phyloP scores from a whole-genome alignment of 2,888 invertebrate genomes.

The Cantharis rufa region DNA sequence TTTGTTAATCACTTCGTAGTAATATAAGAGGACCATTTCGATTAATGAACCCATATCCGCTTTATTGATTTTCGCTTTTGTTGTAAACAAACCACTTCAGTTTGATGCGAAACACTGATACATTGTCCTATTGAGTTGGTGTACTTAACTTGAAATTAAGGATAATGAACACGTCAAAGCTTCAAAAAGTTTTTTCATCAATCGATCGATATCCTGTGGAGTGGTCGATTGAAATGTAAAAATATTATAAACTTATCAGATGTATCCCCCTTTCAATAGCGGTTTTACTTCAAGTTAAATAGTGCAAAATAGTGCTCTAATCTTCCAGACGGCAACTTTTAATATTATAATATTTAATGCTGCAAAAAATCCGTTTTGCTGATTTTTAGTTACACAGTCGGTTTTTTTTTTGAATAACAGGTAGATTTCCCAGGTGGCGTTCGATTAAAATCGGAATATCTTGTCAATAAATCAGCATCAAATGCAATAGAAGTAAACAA shows the following conservation, averaged over 20 bases:
- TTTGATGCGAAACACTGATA: constrained; percentile 29
- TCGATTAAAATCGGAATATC: too few species aligned
- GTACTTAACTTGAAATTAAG: constrained; percentile 21
- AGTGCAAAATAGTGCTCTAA: too few species aligned
- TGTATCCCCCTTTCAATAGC: too few species aligned
- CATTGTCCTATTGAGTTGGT: constrained; percentile 24
- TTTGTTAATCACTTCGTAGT: neutral
- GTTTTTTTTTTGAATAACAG: too few species aligned
- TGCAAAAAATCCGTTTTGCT: too few species aligned
- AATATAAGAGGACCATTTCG: constrained; percentile 9
- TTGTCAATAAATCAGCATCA: too few species aligned
- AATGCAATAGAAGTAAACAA: too few species aligned
- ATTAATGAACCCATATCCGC: constrained; percentile 18
- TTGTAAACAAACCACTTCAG: constrained; percentile 31
- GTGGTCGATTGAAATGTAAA: neutral
- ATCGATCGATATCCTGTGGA: neutral
- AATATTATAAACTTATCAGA: neutral
- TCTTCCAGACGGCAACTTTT: too few species aligned
- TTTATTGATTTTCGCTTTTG: constrained; percentile 25
- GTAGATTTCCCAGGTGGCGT: too few species aligned
- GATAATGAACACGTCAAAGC: constrained; percentile 25
- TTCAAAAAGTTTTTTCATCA: constrained; percentile 14
- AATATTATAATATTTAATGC: too few species aligned
- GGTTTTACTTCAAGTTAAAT: too few species aligned
- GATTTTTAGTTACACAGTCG: too few species aligned